A percentile compares a stretch with the other conserved stretches of the same genome.
These are phyloP conservation scores for Xylota segnis DNA, from an alignment of 2,888 invertebrate species.

Conservation along the genomic window DNA sequence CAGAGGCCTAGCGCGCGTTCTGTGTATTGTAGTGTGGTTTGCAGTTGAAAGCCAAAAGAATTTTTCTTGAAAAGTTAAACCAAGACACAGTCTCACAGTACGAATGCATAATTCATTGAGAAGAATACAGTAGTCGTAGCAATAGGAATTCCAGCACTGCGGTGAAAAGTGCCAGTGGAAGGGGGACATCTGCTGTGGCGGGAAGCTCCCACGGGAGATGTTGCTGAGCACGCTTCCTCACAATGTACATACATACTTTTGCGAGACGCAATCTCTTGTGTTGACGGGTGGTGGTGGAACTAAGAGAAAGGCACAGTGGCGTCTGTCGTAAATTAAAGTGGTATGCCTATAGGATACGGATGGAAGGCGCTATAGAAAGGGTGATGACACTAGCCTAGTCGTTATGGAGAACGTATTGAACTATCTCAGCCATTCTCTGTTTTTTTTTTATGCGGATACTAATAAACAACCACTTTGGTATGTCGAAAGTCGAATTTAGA, in stretches of 20 bases:
- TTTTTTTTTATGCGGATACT: no score
- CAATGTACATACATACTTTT: neutral
- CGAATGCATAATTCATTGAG: conserved; percentile 67
- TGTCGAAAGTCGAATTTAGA: no score
- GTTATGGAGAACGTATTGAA: no score
- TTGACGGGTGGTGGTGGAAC: neutral
- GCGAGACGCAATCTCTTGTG: conserved; percentile 10
- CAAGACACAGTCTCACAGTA: conserved; percentile 33
- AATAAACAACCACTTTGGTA: no score
- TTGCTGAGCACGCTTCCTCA: conserved; percentile 5
- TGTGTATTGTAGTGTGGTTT: conserved; percentile 34
- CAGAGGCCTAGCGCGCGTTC: conserved; percentile 8
- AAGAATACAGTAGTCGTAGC: conserved; percentile 1
- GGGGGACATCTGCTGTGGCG: conserved; percentile 7
- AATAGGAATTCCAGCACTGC: neutral
- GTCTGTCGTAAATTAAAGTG: neutral
- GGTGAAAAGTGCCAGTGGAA: neutral
- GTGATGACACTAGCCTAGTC: no score
- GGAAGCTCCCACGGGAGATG: conserved; percentile 22
- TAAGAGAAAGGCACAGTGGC: neutral
- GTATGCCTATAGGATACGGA: neutral
- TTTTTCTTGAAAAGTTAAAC: conserved; percentile 31
- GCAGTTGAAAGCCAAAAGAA: conserved; percentile 42
- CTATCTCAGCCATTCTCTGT: no score
- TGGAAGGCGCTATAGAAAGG: no score